phyloP scores from a whole-genome alignment of 2,797 vertebrate genomes.

The Todus mexicanus region DNA sequence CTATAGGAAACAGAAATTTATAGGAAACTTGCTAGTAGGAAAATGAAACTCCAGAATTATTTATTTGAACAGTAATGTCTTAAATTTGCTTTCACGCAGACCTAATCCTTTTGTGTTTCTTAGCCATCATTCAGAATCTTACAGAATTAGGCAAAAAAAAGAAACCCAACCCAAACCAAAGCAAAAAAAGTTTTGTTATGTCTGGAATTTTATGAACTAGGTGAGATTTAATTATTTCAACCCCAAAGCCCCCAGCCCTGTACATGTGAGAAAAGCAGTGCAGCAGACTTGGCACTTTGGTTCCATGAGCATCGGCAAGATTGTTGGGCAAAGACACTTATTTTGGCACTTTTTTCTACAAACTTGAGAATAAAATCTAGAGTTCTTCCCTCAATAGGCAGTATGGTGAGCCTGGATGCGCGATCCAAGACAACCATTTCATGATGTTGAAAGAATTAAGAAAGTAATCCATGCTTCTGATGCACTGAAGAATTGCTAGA shows the following conservation, averaged over 20 bases:
- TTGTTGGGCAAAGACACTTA: background rate
- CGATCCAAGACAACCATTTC: background rate
- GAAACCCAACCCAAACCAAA: too few relatives aligned
- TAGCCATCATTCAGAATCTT: background rate
- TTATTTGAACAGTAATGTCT: background rate
- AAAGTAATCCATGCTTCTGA: slow-evolving; percentile 16
- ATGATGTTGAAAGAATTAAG: background rate
- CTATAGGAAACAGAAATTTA: too few relatives aligned
- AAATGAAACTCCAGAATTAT: background rate
- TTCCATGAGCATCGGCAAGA: background rate
- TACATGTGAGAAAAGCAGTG: background rate
- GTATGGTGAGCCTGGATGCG: background rate
- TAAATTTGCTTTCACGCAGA: background rate
- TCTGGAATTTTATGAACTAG: background rate
- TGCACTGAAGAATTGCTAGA: background rate
- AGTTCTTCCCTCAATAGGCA: background rate
- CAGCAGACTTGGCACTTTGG: background rate
- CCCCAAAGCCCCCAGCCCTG: background rate
- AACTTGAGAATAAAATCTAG: background rate
- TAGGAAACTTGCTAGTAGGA: background rate
- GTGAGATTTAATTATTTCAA: background rate
- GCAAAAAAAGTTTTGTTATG: background rate
- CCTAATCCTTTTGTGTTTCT: background rate
- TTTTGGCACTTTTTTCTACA: background rate
- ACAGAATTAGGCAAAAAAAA: background rate